Percentiles rank a stretch among this genome's conserved stretches.
These are phyloP conservation scores for Distichodus sexfasciatus DNA, from an alignment of 2,797 vertebrate species.

Conservation along the genomic window DNA sequence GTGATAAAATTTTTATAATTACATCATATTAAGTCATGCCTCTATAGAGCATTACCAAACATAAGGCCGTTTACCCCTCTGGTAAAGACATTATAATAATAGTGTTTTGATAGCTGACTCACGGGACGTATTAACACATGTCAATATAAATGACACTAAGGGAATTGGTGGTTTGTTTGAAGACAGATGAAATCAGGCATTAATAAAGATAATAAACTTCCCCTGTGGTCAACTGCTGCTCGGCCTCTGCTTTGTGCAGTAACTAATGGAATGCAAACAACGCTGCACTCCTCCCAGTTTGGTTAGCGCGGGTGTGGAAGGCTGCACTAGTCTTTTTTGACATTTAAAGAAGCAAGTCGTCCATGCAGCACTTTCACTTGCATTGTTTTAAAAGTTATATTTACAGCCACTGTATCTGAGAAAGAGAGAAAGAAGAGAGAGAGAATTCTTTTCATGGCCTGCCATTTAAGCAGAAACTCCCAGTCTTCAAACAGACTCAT, in stretches of 20 bases:
- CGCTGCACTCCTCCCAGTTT: not conserved
- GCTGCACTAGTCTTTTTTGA: not conserved
- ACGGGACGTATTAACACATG: too few species aligned
- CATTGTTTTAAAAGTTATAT: not conserved
- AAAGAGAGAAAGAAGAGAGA: not conserved
- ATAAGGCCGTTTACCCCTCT: too few species aligned
- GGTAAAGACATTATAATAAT: too few species aligned
- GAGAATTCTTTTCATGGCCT: not conserved
- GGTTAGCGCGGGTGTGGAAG: not conserved
- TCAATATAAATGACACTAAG: too few species aligned
- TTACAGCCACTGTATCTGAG: not conserved
- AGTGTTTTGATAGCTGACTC: too few species aligned
- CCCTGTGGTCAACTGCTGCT: not conserved
- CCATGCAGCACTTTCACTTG: not conserved
- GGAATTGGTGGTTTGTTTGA: too few species aligned
- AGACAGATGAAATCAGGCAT: too few species aligned
- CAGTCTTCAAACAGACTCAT: not conserved
- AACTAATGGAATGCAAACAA: not conserved
- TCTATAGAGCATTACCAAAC: too few species aligned
- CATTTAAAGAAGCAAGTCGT: not conserved
- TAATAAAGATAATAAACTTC: not conserved
- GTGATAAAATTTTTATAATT: too few species aligned
- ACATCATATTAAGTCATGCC: too few species aligned
- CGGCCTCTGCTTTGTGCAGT: not conserved
- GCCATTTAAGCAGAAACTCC: conserved; percentile 4